Percentiles rank a stretch among this genome's conserved stretches.
Evolutionary conservation across 2,797 vertebrate genomes (phyloP).

Genomic region (Hoplostethus mediterraneus): DNA sequence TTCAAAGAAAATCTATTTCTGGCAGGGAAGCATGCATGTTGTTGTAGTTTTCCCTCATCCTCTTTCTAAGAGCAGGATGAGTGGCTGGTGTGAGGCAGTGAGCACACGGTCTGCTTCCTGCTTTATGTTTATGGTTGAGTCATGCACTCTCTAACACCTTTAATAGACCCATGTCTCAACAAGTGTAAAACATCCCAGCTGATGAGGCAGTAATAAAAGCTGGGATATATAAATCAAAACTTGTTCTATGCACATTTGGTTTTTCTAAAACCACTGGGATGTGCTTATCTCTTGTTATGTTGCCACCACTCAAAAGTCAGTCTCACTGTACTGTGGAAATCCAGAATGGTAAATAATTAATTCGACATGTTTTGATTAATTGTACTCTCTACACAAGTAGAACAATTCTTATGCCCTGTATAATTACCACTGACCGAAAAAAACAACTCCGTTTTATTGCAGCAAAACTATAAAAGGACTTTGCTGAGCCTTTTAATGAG

Average conservation of each 20-base stretch:
- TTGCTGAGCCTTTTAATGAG: conserved; percentile 28
- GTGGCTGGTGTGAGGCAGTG: conserved; percentile 62
- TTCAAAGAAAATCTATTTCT: conserved; percentile 77
- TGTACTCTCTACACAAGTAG: conserved; percentile 2
- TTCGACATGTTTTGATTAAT: conserved; percentile 21
- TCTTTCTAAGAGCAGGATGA: conserved; percentile 38
- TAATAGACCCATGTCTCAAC: conserved; percentile 29
- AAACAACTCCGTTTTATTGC: conserved; percentile 20
- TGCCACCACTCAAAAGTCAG: conserved; percentile 1
- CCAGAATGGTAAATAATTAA: conserved; percentile 20
- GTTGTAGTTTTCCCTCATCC: conserved; percentile 67
- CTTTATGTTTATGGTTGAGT: conserved; percentile 64
- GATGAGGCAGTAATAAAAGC: background rate
- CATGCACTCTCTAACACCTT: conserved; percentile 56
- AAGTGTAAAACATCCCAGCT: conserved; percentile 5
- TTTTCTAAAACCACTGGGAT: background rate
- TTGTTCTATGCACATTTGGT: background rate
- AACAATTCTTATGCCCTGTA: conserved; percentile 7
- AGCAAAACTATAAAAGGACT: conserved; percentile 21
- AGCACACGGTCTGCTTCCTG: conserved; percentile 58
- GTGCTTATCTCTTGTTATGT: background rate
- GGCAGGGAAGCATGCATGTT: conserved; percentile 66
- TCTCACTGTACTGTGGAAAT: conserved; percentile 7
- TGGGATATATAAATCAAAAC: background rate
- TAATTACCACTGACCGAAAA: conserved; percentile 19